Evolutionary conservation across 2,113 vertebrate genomes (phyloP), one percentile per base, ranked within the genome.

Genomic region (Uropsilus gracilis): DNA sequence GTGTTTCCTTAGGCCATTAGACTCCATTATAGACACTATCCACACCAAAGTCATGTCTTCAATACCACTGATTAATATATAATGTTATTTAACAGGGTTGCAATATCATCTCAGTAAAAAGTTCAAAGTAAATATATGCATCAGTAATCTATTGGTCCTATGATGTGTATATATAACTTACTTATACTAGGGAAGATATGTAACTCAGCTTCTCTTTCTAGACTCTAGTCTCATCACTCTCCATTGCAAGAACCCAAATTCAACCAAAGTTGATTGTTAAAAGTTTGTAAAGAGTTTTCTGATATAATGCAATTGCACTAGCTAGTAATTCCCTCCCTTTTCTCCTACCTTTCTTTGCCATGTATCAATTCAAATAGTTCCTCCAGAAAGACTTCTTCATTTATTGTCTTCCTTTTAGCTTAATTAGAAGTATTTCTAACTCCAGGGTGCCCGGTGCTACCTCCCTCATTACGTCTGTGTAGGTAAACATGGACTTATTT

Each of bases 1-100:
- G 22, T 68, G 44, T 69, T 86, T 91, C 82, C 64, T 59, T 66
- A 26, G 63, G 5, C 55, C 86, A 90, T 86, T 37, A 76, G 50
- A 76, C 37, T 89, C 42, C 46, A 59, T 50, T 68, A 55, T 0
- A 84, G 72, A 73, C 39, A 55, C 28, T 68, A 30, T 88, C 77
- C 16, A 44, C 22, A 92, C 13, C 28, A 71, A 5, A 42, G 68
- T 81, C 72, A 69, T 72, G 14, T 88, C 22, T 59, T 89, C 28
- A 42, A 57, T 89, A 61, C 50, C 17, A 20, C n/a, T 66, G 32
- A 28, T 39, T 9, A 46, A 81, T 17, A 20, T 55, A 55, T 37
- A 69, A 71, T 1, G 10, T 48, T 69, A 42, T 34, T 90, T 28
- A 72, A 57, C 32, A 59, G 37, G 24, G 8, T 28, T 53, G 6